Percentiles rank a stretch among this genome's conserved stretches.
phyloP scores from a whole-genome alignment of 2,888 invertebrate species.

The Melinopterus prodromus region DNA sequence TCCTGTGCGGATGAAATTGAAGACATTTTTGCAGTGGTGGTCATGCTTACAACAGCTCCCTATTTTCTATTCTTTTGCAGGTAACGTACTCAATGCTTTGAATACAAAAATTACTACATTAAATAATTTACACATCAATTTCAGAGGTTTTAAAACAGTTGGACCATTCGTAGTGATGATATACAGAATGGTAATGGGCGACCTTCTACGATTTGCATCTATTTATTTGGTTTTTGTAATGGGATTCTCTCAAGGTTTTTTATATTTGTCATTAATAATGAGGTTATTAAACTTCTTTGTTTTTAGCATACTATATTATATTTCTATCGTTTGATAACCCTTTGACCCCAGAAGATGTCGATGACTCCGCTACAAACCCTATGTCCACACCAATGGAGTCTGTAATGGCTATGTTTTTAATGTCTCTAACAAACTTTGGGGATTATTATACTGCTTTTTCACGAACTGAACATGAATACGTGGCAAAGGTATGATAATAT shows the following conservation, averaged over 20 bases:
- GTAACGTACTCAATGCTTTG: conserved; percentile 59
- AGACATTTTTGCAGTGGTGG: conserved; percentile 90
- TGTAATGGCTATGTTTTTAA: conserved; percentile 97
- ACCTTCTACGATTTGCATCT: conserved; percentile 92
- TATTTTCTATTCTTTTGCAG: conserved; percentile 98
- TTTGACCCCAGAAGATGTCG: conserved; percentile 81
- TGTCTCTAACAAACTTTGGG: conserved; percentile 97
- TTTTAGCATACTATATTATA: conserved; percentile 87
- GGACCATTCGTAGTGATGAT: conserved; percentile 99
- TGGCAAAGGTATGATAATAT: conserved; percentile 76
- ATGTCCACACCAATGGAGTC: conserved; percentile 94
- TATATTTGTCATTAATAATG: not conserved
- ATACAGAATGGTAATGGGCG: conserved; percentile 97
- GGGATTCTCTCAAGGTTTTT: conserved; percentile 92
- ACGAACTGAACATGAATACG: conserved; percentile 85
- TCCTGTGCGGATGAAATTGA: conserved; percentile 88
- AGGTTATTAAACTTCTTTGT: conserved; percentile 6
- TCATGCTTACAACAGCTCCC: conserved; percentile 95
- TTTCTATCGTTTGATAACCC: conserved; percentile 89
- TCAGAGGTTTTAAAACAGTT: conserved; percentile 95
- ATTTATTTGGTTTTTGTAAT: conserved; percentile 97
- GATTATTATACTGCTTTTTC: conserved; percentile 93
- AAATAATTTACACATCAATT: conserved; percentile 47
- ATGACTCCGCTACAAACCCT: conserved; percentile 84
- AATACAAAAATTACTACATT: not conserved